Evolutionary conservation across 1,140 invertebrate species (phyloP).

Genomic region (Heliconius congener): DNA sequence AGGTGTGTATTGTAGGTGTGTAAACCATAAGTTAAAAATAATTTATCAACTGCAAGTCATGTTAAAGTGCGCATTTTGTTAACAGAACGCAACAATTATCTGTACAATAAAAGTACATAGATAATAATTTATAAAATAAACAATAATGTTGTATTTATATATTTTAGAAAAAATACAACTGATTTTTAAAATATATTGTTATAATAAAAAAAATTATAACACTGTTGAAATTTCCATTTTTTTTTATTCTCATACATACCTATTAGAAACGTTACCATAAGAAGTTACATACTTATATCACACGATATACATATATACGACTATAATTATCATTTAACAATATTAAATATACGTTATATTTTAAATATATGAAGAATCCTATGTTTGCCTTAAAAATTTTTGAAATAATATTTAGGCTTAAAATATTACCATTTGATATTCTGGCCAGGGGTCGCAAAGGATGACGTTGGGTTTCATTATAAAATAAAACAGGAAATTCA

Average conservation of each 20-base stretch:
- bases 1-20: no score
- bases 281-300: not conserved
- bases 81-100: not conserved
- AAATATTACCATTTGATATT: no score
- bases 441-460: no score
- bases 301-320: not conserved
- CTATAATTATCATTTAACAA: not conserved
- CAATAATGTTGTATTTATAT: not conserved
- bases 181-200: no score
- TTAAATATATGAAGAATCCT: not conserved
- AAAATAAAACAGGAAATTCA: no score
- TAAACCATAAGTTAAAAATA: not conserved
- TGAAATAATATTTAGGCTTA: not conserved
- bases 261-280: not conserved
- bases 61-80: not conserved
- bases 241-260: not conserved
- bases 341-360: not conserved
- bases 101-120: not conserved
- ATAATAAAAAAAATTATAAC: not conserved
- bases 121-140: conserved; percentile 5
- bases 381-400: not conserved
- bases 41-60: not conserved
- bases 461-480: no score
- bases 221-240: not conserved
- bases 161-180: not conserved